These are phyloP conservation scores for Chloromyia formosa DNA, from an alignment of 2,888 invertebrate species.

Conservation along the genomic window DNA sequence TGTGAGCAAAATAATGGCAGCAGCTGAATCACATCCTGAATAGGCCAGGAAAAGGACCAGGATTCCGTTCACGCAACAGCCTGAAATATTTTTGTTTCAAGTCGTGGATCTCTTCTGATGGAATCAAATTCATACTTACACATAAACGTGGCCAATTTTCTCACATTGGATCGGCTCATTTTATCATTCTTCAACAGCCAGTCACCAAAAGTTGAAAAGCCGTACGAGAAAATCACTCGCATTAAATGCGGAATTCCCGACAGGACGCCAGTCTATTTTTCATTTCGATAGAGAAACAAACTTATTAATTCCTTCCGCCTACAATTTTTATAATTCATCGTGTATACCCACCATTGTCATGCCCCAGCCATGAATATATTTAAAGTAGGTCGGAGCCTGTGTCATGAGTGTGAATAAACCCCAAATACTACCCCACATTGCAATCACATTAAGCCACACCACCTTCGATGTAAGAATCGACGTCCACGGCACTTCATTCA, in stretches of 20 bases:
- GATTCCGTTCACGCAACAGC: constrained; percentile 70
- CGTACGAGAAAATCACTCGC: constrained; percentile 69
- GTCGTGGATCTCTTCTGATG: not conserved
- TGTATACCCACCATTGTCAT: constrained; percentile 68
- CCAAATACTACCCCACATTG: constrained; percentile 75
- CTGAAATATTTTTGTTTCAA: constrained; percentile 59
- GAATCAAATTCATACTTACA: constrained; percentile 61
- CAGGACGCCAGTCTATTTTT: constrained; percentile 66
- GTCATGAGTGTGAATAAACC: constrained; percentile 76
- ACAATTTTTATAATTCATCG: not conserved
- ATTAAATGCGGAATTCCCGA: constrained; percentile 72
- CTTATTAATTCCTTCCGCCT: too few species aligned
- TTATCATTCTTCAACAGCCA: constrained; percentile 68
- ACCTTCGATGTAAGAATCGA: constrained; percentile 69
- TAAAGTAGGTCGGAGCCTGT: constrained; percentile 76
- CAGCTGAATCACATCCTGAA: constrained; percentile 70
- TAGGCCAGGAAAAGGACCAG: constrained; percentile 71
- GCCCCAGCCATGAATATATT: constrained; percentile 74
- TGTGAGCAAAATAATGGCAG: constrained; percentile 70
- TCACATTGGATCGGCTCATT: constrained; percentile 70
- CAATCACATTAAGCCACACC: constrained; percentile 71
- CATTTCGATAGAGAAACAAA: not conserved
- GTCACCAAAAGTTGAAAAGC: constrained; percentile 69
- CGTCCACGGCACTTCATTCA: constrained; percentile 70
- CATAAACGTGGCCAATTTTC: constrained; percentile 71